These are phyloP conservation scores for Pedetes capensis DNA, from an alignment of 2,113 vertebrate species.

Conservation along the genomic window DNA sequence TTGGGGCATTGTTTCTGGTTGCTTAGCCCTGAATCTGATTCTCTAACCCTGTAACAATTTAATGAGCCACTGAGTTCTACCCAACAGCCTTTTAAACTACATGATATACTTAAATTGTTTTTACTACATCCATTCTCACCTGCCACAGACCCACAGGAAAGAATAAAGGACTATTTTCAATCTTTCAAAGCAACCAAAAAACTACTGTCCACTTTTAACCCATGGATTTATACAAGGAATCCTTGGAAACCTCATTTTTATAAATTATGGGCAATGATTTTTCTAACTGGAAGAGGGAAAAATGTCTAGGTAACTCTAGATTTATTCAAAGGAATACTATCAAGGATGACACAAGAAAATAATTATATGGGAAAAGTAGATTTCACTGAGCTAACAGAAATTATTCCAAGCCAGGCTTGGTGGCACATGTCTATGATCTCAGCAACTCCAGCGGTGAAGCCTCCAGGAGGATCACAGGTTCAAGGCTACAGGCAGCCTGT, in stretches of 20 bases:
- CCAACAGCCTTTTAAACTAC: conserved; percentile 17
- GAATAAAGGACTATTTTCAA: neutral
- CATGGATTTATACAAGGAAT: neutral
- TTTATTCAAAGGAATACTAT: conserved; percentile 41
- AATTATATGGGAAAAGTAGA: neutral
- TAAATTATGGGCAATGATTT: neutral
- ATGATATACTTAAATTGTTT: neutral
- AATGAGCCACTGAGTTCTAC: conserved; percentile 31
- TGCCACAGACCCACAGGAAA: neutral
- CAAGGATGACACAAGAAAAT: neutral
- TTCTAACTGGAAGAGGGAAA: conserved; percentile 28
- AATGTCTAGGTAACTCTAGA: conserved; percentile 3
- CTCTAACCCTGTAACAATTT: conserved; percentile 34
- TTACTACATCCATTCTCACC: neutral
- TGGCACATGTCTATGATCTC: no score
- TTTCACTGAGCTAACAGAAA: neutral
- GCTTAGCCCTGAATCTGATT: conserved; percentile 14
- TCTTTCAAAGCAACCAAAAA: conserved; percentile 17
- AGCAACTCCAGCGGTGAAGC: no score
- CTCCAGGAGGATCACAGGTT: no score
- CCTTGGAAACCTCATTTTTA: neutral
- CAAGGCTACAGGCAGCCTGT: no score
- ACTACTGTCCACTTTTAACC: conserved; percentile 5
- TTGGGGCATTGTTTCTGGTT: conserved; percentile 37
- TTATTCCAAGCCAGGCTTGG: neutral